Percentiles rank a stretch among this genome's conserved stretches.
Conservation (phyloP, 2,797 vertebrate genomes). For the Pempheris klunzingeri region DNA sequence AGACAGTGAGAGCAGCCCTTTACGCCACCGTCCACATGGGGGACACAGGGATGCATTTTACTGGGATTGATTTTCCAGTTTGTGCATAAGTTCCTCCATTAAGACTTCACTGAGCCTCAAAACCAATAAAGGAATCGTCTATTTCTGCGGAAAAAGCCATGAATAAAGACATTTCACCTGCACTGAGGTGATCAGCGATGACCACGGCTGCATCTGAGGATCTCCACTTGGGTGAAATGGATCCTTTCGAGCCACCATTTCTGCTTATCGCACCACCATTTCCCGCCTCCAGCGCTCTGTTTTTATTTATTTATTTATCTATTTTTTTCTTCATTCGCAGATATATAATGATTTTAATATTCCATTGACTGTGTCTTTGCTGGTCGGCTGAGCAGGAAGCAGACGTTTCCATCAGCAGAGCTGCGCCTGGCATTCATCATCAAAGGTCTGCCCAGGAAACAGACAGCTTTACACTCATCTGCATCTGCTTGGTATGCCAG, state of each 20-base stretch:
- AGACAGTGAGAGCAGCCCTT: constrained; percentile 31
- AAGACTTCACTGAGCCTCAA: constrained; percentile 26
- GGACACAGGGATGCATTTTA: constrained; percentile 51
- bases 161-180: constrained; percentile 13
- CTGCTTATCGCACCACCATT: constrained; percentile 52
- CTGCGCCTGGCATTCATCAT: constrained; percentile 80
- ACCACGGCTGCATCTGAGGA: constrained; percentile 28
- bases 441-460: constrained; percentile 80
- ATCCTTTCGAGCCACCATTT: constrained; percentile 50
- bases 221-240: constrained; percentile 20
- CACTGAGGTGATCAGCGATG: constrained; percentile 27
- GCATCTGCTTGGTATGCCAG: constrained; percentile 84
- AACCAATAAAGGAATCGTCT: constrained; percentile 39
- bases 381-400: constrained; percentile 82
- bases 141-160: constrained; percentile 17
- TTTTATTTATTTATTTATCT: too few relatives aligned
- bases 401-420: constrained; percentile 80
- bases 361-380: constrained; percentile 77
- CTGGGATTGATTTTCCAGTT: constrained; percentile 24
- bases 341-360: constrained; percentile 82
- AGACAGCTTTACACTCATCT: constrained; percentile 77
- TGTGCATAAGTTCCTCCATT: constrained; percentile 25
- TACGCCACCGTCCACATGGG: constrained; percentile 27
- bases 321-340: constrained; percentile 39
- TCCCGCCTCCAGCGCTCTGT: constrained; percentile 28